phyloP scores from a whole-genome alignment of 2,888 invertebrate genomes.

The Sialis fuliginosa region DNA sequence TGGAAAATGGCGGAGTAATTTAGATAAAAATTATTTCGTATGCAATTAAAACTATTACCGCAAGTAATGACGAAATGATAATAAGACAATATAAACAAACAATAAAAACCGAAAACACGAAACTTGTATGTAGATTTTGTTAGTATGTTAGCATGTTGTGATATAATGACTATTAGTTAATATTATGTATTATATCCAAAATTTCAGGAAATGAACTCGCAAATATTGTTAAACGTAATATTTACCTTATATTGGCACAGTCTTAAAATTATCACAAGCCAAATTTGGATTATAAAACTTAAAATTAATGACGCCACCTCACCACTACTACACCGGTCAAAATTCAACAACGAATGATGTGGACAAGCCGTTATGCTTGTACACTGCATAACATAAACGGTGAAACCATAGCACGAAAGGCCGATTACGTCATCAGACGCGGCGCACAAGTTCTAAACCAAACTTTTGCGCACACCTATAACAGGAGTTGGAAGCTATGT shows the following conservation, averaged over 20 bases:
- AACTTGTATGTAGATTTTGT: too few relatives aligned
- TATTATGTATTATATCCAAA: too few relatives aligned
- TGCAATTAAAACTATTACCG: too few relatives aligned
- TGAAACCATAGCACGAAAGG: slow-evolving; percentile 2
- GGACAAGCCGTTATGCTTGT: background rate
- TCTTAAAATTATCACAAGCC: slow-evolving; percentile 13
- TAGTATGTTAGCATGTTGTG: too few relatives aligned
- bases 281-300: slow-evolving; percentile 1
- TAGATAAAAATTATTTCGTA: too few relatives aligned
- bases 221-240: too few relatives aligned
- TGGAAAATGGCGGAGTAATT: background rate
- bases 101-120: too few relatives aligned
- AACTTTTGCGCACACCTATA: background rate
- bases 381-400: background rate
- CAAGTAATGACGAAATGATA: too few relatives aligned
- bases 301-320: slow-evolving; percentile 1
- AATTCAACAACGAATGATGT: slow-evolving; percentile 1
- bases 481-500: background rate
- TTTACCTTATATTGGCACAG: slow-evolving; percentile 11
- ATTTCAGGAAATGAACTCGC: too few relatives aligned
- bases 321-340: background rate
- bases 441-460: slow-evolving; percentile 3
- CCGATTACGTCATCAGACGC: slow-evolving; percentile 4
- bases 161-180: too few relatives aligned
- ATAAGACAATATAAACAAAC: too few relatives aligned